phyloP scores from a whole-genome alignment of 2,888 invertebrate genomes.

The Ochropacha duplaris region DNA sequence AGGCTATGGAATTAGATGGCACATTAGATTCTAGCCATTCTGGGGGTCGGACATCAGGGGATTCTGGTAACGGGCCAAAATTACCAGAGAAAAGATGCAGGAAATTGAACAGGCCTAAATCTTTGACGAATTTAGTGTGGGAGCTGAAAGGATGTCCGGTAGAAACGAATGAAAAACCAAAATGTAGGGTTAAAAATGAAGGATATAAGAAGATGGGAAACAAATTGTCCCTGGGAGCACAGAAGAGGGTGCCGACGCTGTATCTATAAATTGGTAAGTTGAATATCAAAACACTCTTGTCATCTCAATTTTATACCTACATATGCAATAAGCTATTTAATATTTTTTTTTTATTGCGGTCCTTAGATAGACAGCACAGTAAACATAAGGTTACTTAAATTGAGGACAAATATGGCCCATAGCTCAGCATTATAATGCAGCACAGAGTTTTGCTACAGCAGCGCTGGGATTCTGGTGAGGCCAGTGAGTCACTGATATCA shows the following conservation, averaged over 20 bases:
- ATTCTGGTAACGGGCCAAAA: constrained; percentile 90
- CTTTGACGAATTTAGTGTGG: constrained; percentile 94
- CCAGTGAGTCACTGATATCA: too few relatives aligned
- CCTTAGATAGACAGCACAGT: too few relatives aligned
- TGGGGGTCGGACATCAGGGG: constrained; percentile 93
- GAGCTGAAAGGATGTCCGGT: constrained; percentile 83
- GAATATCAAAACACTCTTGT: not conserved
- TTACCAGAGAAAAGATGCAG: constrained; percentile 92
- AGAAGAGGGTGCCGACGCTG: constrained; percentile 82
- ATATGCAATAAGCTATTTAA: too few relatives aligned
- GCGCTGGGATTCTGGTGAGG: too few relatives aligned
- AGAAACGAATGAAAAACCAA: constrained; percentile 72
- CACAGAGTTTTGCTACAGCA: too few relatives aligned
- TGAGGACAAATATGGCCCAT: too few relatives aligned
- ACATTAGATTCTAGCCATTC: constrained; percentile 96
- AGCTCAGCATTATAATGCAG: too few relatives aligned
- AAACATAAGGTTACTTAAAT: too few relatives aligned
- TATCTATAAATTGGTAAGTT: constrained; percentile 79
- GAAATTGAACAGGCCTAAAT: constrained; percentile 91
- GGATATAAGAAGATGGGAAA: constrained; percentile 78
- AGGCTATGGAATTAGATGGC: constrained; percentile 89
- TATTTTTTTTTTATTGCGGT: too few relatives aligned
- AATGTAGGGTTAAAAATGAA: constrained; percentile 77
- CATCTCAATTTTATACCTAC: too few relatives aligned
- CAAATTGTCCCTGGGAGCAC: constrained; percentile 78